Evolutionary conservation across 1,140 invertebrate genomes (phyloP).

Genomic region (Dendroctonus ponderosae): DNA sequence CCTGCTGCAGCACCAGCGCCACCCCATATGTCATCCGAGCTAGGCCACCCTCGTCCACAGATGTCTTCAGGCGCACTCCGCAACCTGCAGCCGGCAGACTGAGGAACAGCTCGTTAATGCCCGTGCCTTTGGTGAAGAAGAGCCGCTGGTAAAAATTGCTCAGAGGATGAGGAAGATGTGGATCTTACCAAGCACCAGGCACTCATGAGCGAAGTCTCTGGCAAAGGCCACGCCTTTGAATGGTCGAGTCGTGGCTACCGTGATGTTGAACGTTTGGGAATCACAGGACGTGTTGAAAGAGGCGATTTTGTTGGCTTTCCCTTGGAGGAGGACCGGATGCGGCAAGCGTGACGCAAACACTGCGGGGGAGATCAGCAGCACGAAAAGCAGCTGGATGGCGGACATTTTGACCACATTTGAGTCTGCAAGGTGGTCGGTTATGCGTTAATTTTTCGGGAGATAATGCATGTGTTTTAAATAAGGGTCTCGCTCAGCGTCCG

Average conservation of each 20-base stretch:
- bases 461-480: too few relatives aligned
- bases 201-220: constrained; percentile 68
- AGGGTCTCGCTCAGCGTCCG: not conserved
- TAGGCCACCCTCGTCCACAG: constrained; percentile 49
- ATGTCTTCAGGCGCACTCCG: constrained; percentile 60
- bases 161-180: not conserved
- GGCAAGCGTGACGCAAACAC: not conserved
- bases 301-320: constrained; percentile 42
- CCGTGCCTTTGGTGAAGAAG: constrained; percentile 48
- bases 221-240: constrained; percentile 70
- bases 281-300: constrained; percentile 43
- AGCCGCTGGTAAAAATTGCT: not conserved
- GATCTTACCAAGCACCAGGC: constrained; percentile 54
- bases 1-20: constrained; percentile 68
- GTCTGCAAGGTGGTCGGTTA: too few relatives aligned
- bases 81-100: constrained; percentile 63
- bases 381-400: not conserved
- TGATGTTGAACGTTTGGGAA: constrained; percentile 44
- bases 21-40: constrained; percentile 62
- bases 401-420: too few relatives aligned
- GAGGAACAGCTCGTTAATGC: constrained; percentile 54
- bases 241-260: constrained; percentile 55
- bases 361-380: not conserved
- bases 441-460: too few relatives aligned
- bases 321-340: constrained; percentile 19